Evolutionary conservation across 2,888 invertebrate genomes (phyloP).

Genomic region (Lumbricus terrestris): DNA sequence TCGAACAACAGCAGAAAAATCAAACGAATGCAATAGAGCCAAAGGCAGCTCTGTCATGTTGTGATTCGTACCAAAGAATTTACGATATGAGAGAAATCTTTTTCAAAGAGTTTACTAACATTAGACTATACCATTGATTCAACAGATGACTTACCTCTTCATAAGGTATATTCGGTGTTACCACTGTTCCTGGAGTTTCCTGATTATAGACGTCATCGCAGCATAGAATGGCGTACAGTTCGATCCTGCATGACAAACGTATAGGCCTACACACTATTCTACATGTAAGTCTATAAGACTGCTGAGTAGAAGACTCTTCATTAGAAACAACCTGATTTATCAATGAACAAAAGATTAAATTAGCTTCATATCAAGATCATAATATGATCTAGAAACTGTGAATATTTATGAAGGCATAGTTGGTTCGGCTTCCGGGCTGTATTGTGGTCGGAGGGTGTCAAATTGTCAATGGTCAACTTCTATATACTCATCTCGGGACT

Average conservation of each 20-base stretch:
- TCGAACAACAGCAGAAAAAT: too few relatives aligned
- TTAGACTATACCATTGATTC: too few relatives aligned
- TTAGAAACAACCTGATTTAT: neutral
- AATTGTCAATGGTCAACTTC: too few relatives aligned
- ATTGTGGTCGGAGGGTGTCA: too few relatives aligned
- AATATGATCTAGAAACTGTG: neutral
- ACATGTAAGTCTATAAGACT: neutral
- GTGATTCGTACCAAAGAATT: too few relatives aligned
- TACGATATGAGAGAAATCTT: too few relatives aligned
- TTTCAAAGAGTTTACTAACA: too few relatives aligned
- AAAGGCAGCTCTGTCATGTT: too few relatives aligned
- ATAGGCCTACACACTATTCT: neutral
- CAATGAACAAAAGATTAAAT: neutral
- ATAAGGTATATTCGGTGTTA: slow-evolving; percentile 38
- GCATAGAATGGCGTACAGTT: slow-evolving; percentile 39
- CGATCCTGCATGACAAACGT: slow-evolving; percentile 35
- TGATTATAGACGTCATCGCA: slow-evolving; percentile 35
- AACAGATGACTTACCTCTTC: slow-evolving; percentile 35
- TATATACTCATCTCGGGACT: too few relatives aligned
- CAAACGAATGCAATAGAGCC: too few relatives aligned
- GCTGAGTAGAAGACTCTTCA: neutral
- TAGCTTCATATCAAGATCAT: neutral
- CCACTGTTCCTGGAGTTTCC: slow-evolving; percentile 29
- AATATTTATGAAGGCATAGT: neutral
- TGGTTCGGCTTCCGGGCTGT: too few relatives aligned